phyloP scores from a whole-genome alignment of 2,888 invertebrate species.

The Mythimna loreyi region DNA sequence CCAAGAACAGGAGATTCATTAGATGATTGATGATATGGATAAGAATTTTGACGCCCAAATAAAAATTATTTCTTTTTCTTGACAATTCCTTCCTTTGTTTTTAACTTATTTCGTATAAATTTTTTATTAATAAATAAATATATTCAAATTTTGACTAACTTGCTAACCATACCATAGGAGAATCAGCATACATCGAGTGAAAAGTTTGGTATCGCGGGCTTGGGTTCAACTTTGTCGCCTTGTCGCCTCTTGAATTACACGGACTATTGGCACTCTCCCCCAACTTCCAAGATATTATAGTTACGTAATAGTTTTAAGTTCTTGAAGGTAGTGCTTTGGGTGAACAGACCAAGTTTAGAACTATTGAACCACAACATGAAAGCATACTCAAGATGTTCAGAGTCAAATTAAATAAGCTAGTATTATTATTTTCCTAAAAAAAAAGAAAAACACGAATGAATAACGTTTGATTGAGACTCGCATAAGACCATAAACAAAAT shows the following conservation, averaged over 20 bases:
- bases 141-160: background rate
- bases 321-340: constrained; percentile 5
- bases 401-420: background rate
- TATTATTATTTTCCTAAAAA: too few species aligned
- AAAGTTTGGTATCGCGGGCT: constrained; percentile 67
- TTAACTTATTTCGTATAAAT: too few species aligned
- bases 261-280: constrained; percentile 67
- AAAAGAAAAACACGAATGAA: too few species aligned
- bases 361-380: background rate
- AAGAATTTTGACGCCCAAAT: background rate
- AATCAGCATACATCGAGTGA: constrained; percentile 70
- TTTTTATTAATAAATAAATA: too few species aligned
- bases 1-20: too few species aligned
- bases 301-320: constrained; percentile 35
- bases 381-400: background rate
- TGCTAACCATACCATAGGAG: constrained; percentile 50
- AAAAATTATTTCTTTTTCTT: background rate
- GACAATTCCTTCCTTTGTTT: too few species aligned
- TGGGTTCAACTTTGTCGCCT: constrained; percentile 71
- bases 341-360: background rate
- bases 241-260: constrained; percentile 73
- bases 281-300: constrained; percentile 45
- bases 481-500: too few species aligned
- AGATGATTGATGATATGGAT: too few species aligned
- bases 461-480: too few species aligned